Base-by-base conservation (phyloP, 2,888 invertebrate genomes). In the Ariolimax columbianus region DNA sequence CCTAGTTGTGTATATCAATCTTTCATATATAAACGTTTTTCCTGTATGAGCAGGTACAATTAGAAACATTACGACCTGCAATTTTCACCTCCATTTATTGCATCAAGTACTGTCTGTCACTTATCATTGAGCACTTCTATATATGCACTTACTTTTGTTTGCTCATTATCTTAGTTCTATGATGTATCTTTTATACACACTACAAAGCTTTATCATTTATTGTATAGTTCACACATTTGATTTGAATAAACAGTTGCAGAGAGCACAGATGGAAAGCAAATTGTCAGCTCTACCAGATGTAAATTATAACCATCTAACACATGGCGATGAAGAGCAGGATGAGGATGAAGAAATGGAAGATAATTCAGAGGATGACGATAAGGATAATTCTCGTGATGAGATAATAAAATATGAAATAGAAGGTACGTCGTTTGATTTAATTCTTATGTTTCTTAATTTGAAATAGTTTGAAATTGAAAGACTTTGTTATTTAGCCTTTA, bases 291-390 rank as follows among this genome's bases (percentile, higher is more conserved):
- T 77, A 19, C 83, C 75, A 66, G 66, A 43, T 30, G 63, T 66
- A 1, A 40, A n/a, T n/a, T 43, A 14, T 63, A 77, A 83, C n/a
- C 68, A 30, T 66, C 66, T 63, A 7, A 47, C 30, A 36, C 14
- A n/a, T 23, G 83, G 66, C 19, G 33, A 30, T 3, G 51, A 30
- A 36, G 38, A 66, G 14, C 9, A 66, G 19, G 47, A 38, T 43
- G 33, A 83, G 0, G 68, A 83, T 33, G 63, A 75, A 66, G 73
- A 73, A 26, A 43, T 47, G n/a, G 63, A 66, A 26, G 36, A 38
- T 9, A 70, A 78, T 30, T 63, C 77, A 38, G 77, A 78, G 17
- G 55, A 82, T 9, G 73, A 73, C 36, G 73, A 82, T 23, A 3
- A 23, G 6, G 30, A 82, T 63, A 40, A 82, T 26, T 14, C 38